Base-by-base conservation (phyloP, 2,113 vertebrate species). In the Silurus asotus region DNA sequence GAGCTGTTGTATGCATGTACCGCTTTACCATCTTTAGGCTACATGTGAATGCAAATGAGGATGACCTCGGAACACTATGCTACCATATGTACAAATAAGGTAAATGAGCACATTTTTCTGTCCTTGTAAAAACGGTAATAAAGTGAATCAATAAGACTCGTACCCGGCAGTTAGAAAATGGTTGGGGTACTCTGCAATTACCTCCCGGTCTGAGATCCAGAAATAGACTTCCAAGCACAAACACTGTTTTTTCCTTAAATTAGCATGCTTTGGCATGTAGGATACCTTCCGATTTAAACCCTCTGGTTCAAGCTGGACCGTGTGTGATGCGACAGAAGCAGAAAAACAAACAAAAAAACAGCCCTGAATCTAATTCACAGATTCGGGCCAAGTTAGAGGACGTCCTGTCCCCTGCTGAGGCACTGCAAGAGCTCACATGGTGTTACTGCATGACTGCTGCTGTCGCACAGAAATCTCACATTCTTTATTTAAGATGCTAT, bases 361-460 rank as follows among this genome's bases (percentile, higher is more conserved):
- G 84, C 28, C 14, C 6, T 70, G 28, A 86, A 62, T 81, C 23
- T 20, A 81, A 61, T 62, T 86, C 45, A 56, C 82, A 28, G 58
- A 77, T 28, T 76, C 4, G 15, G 56, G 72, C 70, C 72, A 84
- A 19, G 58, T 28, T 49, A 61, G 69, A 62, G 83, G 58, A 45
- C 45, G 59, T 62, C 49, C 72, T 53, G 59, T 20, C 82, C 48
- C 64, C 65, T 62, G 65, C 67, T 15, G 77, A 74, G 56, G 14
- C 11, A n/a, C 37, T 59, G 28, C 65, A 59, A 37, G 28, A 28
- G 64, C 56, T 86, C n/a, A 37, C 77, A 37, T 69, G 84, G 62
- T 79, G 84, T 56, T 85, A 58, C 75, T 45, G 62, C n/a, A 67
- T 65, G 62, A 56, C 59, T 55, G 23, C 13, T 56, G 64, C 11